phyloP scores from a whole-genome alignment of 2,888 invertebrate species.

The Melanotus villosus region DNA sequence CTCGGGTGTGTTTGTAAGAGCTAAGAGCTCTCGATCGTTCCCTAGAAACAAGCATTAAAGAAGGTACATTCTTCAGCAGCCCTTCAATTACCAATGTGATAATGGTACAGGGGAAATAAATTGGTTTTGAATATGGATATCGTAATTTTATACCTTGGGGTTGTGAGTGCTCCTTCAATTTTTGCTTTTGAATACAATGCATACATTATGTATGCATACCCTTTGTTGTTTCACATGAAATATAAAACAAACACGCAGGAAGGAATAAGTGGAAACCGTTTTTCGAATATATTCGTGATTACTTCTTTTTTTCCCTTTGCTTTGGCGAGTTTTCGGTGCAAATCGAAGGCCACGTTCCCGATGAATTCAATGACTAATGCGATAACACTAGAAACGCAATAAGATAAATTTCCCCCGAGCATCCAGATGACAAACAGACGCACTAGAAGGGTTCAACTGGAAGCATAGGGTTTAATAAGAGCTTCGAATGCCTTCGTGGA shows the following conservation, averaged over 20 bases:
- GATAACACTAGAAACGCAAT: conserved; percentile 56
- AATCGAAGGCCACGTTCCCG: conserved; percentile 14
- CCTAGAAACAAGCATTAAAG: conserved; percentile 58
- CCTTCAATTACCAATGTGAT: conserved; percentile 63
- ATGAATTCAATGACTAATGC: conserved; percentile 57
- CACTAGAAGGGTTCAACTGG: conserved; percentile 51
- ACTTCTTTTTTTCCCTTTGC: conserved; percentile 16
- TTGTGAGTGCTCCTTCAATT: conserved; percentile 43
- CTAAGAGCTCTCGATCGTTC: conserved; percentile 58
- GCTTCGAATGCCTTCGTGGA: conserved; percentile 41
- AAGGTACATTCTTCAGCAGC: conserved; percentile 60
- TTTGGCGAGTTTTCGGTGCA: conserved; percentile 5
- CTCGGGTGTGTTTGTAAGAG: conserved; percentile 56
- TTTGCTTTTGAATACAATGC: conserved; percentile 44
- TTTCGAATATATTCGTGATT: background rate
- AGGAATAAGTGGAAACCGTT: conserved; percentile 33
- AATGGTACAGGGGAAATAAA: conserved; percentile 57
- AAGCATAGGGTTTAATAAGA: conserved; percentile 50
- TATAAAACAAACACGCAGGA: conserved; percentile 42
- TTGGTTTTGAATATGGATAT: conserved; percentile 60
- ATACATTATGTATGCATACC: conserved; percentile 42
- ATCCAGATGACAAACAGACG: conserved; percentile 55
- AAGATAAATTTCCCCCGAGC: conserved; percentile 55
- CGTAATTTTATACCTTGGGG: conserved; percentile 54
- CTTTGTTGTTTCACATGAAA: conserved; percentile 44